These are phyloP conservation scores for Drosophila glabriapex DNA, from an alignment of 2,888 invertebrate genomes.

Conservation along the genomic window DNA sequence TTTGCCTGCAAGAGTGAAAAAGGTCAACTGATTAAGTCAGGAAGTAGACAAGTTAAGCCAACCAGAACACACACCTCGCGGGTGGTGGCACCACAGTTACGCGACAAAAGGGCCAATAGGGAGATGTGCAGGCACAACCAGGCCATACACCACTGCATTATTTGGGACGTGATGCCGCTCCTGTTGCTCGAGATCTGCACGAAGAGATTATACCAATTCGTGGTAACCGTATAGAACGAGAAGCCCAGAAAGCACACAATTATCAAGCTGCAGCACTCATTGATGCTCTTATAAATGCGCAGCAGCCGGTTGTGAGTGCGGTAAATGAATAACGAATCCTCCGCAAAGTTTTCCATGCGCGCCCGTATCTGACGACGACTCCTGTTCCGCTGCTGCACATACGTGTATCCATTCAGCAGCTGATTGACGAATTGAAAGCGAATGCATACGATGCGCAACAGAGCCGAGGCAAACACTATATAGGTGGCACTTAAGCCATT, in stretches of 20 bases:
- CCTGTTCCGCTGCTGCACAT: constrained; percentile 59
- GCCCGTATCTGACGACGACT: constrained; percentile 22
- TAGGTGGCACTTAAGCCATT: constrained; percentile 78
- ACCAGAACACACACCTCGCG: constrained; percentile 74
- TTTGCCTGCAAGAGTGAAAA: constrained; percentile 78
- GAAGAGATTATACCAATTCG: constrained; percentile 83
- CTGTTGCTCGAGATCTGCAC: constrained; percentile 81
- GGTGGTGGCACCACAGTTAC: constrained; percentile 79
- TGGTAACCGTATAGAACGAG: constrained; percentile 83
- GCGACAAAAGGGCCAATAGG: constrained; percentile 75
- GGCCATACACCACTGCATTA: constrained; percentile 76
- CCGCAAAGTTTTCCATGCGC: constrained; percentile 74
- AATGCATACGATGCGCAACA: constrained; percentile 77
- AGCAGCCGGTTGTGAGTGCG: constrained; percentile 82
- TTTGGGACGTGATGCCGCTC: constrained; percentile 63
- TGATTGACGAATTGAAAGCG: constrained; percentile 81
- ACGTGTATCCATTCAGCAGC: constrained; percentile 77
- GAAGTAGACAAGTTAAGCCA: neutral
- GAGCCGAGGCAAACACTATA: constrained; percentile 77
- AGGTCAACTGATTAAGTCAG: constrained; percentile 1
- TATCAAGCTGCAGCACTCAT: constrained; percentile 82
- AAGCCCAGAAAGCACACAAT: constrained; percentile 83
- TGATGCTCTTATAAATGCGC: constrained; percentile 79
- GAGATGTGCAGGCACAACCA: constrained; percentile 74
- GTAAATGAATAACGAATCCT: constrained; percentile 81